Conservation (phyloP, 1,140 invertebrate genomes). For the Lysiphlebus fabarum region DNA sequence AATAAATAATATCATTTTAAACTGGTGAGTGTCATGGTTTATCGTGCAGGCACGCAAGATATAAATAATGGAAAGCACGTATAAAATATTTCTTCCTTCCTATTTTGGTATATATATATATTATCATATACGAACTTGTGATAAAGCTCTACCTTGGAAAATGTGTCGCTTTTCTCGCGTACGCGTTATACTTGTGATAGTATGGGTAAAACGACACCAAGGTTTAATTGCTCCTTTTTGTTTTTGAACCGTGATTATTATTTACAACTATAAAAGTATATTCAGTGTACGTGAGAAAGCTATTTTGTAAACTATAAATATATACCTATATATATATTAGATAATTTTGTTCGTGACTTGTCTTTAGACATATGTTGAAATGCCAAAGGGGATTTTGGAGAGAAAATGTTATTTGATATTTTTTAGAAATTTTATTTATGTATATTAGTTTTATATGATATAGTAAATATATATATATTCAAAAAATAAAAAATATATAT, state of each 20-base stretch:
- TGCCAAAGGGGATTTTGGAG: too few relatives aligned
- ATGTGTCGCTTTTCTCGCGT: slow-evolving; percentile 5
- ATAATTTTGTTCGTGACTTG: too few relatives aligned
- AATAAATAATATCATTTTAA: slow-evolving; percentile 11
- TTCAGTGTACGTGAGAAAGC: background rate
- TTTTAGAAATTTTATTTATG: too few relatives aligned
- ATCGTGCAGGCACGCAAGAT: slow-evolving; percentile 5
- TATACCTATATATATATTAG: background rate
- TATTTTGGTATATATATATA: background rate
- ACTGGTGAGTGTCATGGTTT: slow-evolving; percentile 12
- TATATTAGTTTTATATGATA: too few relatives aligned
- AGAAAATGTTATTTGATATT: too few relatives aligned
- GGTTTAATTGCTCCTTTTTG: slow-evolving; percentile 10
- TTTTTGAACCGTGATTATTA: slow-evolving; percentile 7
- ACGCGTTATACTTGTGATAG: background rate
- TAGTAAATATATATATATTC: too few relatives aligned
- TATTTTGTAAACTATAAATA: background rate
- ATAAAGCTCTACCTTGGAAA: slow-evolving; percentile 9
- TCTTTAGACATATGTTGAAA: too few relatives aligned
- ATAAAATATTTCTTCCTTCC: slow-evolving; percentile 11
- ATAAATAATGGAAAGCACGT: slow-evolving; percentile 20
- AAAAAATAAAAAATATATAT: too few relatives aligned
- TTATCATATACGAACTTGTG: background rate
- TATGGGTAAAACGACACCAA: background rate
- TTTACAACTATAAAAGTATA: background rate